These are phyloP conservation scores for Chrysolina haemoptera DNA, from an alignment of 2,888 invertebrate species.

Conservation along the genomic window DNA sequence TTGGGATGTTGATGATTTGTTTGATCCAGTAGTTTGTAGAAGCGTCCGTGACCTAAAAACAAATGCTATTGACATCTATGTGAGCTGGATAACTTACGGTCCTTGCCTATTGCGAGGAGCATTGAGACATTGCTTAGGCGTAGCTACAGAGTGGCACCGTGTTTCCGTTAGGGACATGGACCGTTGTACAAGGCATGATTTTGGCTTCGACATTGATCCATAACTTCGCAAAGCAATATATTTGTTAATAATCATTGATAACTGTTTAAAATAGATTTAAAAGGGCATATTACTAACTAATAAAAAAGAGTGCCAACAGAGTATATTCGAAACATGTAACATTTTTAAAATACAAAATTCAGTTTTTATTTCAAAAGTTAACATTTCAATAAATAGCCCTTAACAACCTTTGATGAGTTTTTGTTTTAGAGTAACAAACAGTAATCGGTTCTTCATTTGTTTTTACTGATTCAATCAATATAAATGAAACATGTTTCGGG, in stretches of 20 bases:
- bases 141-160: slow-evolving; percentile 72
- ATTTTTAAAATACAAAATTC: no score
- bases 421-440: no score
- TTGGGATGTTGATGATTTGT: slow-evolving; percentile 30
- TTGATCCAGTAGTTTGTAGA: slow-evolving; percentile 42
- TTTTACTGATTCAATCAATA: no score
- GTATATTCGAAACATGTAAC: background rate
- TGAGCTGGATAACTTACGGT: slow-evolving; percentile 25
- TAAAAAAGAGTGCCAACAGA: background rate
- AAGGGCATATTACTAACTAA: no score
- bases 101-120: slow-evolving; percentile 70
- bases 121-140: slow-evolving; percentile 72
- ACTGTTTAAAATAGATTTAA: background rate
- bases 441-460: no score
- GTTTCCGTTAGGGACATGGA: slow-evolving; percentile 71
- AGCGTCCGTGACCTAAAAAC: slow-evolving; percentile 38
- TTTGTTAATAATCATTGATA: slow-evolving; percentile 30
- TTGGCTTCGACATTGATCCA: slow-evolving; percentile 76
- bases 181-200: slow-evolving; percentile 77
- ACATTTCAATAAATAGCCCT: no score
- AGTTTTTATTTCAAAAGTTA: no score
- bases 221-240: slow-evolving; percentile 72
- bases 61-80: slow-evolving; percentile 30
- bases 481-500: no score
- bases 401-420: no score